phyloP scores from a whole-genome alignment of 2,797 vertebrate species.

The Scolopax rusticola region DNA sequence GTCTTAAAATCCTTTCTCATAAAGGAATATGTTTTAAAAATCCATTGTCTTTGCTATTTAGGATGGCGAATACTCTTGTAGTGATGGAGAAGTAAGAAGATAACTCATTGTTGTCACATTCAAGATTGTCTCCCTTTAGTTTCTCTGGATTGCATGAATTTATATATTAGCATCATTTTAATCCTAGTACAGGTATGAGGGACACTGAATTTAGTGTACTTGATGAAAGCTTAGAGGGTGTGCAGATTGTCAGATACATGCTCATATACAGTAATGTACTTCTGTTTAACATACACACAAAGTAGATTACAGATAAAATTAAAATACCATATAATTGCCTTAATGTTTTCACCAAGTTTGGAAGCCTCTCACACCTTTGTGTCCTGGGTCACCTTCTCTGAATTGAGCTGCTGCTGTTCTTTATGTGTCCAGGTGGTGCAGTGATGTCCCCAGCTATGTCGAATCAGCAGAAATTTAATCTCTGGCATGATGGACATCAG shows the following conservation, averaged over 20 bases:
- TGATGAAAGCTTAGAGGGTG: background rate
- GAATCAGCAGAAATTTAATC: background rate
- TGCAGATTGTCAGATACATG: background rate
- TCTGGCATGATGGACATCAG: background rate
- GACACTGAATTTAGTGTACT: background rate
- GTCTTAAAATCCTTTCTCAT: background rate
- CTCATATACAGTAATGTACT: background rate
- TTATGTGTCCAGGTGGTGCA: background rate
- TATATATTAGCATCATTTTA: background rate
- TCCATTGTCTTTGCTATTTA: background rate
- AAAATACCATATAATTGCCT: background rate
- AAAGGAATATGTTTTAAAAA: background rate
- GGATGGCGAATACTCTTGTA: background rate
- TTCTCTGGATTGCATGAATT: background rate
- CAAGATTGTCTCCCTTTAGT: background rate
- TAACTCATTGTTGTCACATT: background rate
- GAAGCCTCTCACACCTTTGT: background rate
- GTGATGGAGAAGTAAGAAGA: background rate
- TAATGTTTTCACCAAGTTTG: background rate
- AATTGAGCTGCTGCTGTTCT: background rate
- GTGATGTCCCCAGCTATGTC: background rate
- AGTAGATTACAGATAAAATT: background rate
- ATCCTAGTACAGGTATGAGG: background rate
- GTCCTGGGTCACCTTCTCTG: background rate
- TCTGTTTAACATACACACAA: background rate